A percentile compares a stretch with the other conserved stretches of the same genome.
Evolutionary conservation across 2,113 vertebrate species (phyloP).

Genomic region (Cepphus grylle): DNA sequence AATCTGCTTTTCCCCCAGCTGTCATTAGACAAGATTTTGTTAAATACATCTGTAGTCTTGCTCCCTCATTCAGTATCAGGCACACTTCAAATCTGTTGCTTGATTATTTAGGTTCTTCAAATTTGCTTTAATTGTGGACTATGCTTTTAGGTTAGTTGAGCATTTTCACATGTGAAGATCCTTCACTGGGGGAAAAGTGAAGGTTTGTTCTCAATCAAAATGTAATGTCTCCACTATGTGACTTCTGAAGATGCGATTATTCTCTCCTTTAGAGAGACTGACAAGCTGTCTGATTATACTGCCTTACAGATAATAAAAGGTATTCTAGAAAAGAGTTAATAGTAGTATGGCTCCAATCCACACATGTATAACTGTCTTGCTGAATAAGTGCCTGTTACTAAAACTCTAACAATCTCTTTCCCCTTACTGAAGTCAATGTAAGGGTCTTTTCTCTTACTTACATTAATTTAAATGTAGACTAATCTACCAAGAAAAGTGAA

Average conservation of each 20-base stretch:
- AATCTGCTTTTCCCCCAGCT: not conserved
- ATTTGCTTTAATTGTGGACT: not conserved
- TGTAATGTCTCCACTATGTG: not conserved
- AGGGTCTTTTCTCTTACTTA: not conserved
- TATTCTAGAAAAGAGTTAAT: not conserved
- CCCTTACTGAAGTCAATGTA: not conserved
- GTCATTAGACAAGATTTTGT: not conserved
- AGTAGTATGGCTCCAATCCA: not conserved
- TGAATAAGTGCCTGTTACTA: not conserved
- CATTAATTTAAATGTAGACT: not conserved
- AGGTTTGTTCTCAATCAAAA: not conserved
- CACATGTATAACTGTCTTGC: not conserved
- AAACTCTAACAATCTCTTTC: not conserved
- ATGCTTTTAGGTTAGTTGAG: not conserved
- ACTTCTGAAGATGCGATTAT: not conserved
- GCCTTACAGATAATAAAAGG: not conserved
- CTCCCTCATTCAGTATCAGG: not conserved
- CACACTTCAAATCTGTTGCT: not conserved
- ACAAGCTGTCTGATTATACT: not conserved
- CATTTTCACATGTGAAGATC: not conserved
- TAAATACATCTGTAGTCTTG: not conserved
- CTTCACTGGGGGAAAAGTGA: not conserved
- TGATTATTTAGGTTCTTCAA: not conserved
- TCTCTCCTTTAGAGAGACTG: not conserved
- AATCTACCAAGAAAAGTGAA: not conserved